phyloP scores from a whole-genome alignment of 2,888 invertebrate genomes.

The Nasonovia ribisnigri region DNA sequence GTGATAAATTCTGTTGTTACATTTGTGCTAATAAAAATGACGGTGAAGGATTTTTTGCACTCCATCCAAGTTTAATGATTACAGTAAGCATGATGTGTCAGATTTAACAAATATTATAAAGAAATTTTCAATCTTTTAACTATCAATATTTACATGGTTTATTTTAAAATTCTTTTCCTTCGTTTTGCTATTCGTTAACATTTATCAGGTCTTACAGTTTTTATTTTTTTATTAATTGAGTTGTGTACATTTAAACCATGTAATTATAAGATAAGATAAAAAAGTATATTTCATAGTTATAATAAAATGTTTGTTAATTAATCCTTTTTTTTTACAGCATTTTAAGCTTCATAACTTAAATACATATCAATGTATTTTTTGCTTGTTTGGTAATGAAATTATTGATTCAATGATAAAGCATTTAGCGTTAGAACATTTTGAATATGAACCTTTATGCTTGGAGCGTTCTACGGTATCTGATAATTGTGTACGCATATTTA shows the following conservation, averaged over 20 bases:
- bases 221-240: background rate
- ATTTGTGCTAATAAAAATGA: slow-evolving; percentile 43
- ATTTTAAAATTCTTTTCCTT: background rate
- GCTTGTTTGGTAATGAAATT: slow-evolving; percentile 44
- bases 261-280: background rate
- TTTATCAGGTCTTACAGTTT: background rate
- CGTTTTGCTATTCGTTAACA: background rate
- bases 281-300: background rate
- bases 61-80: slow-evolving; percentile 39
- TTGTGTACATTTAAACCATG: background rate
- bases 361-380: slow-evolving; percentile 53
- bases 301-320: background rate
- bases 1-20: slow-evolving; percentile 54
- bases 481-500: slow-evolving; percentile 20
- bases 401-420: slow-evolving; percentile 33
- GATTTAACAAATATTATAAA: background rate
- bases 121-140: background rate
- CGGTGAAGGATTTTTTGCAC: slow-evolving; percentile 26
- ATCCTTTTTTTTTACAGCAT: slow-evolving; percentile 41
- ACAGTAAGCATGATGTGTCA: slow-evolving; percentile 10
- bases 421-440: slow-evolving; percentile 60
- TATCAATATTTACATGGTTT: background rate
- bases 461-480: slow-evolving; percentile 8
- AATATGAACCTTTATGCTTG: slow-evolving; percentile 49
- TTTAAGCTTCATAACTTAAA: slow-evolving; percentile 51